Percentiles rank a stretch among this genome's conserved stretches.
These are phyloP conservation scores for Bombus confusus DNA, from an alignment of 1,140 invertebrate genomes.

Conservation along the genomic window DNA sequence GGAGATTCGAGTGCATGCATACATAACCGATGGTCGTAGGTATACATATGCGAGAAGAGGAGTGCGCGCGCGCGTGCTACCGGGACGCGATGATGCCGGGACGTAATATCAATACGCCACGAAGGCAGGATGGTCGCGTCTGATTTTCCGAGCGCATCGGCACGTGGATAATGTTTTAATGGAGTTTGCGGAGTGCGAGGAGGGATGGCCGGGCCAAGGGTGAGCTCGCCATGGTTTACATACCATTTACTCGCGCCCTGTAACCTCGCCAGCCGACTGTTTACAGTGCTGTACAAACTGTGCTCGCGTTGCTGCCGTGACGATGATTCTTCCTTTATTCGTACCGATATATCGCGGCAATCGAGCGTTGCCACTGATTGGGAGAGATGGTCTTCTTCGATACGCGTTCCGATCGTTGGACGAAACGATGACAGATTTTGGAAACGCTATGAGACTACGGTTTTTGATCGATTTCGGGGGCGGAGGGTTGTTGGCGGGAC, in stretches of 20 bases:
- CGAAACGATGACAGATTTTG: not conserved
- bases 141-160: slow-evolving; percentile 83
- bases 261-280: slow-evolving; percentile 72
- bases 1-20: slow-evolving; percentile 60
- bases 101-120: slow-evolving; percentile 70
- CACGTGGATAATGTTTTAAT: slow-evolving; percentile 83
- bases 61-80: not conserved
- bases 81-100: slow-evolving; percentile 48
- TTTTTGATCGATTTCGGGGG: not conserved
- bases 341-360: slow-evolving; percentile 19
- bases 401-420: not conserved
- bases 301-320: slow-evolving; percentile 40
- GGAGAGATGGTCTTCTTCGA: not conserved
- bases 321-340: slow-evolving; percentile 10
- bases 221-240: slow-evolving; percentile 80
- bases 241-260: slow-evolving; percentile 82
- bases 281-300: slow-evolving; percentile 77
- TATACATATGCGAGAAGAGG: not conserved
- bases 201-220: slow-evolving; percentile 72
- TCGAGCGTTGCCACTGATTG: not conserved
- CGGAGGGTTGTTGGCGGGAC: not conserved
- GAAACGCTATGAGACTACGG: not conserved
- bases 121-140: slow-evolving; percentile 74
- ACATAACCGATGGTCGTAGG: slow-evolving; percentile 26
- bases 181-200: slow-evolving; percentile 81